Percentiles rank a stretch among this genome's conserved stretches.
Evolutionary conservation across 2,888 invertebrate genomes (phyloP).

Genomic region (Ashinkailepas kermadecensis): DNA sequence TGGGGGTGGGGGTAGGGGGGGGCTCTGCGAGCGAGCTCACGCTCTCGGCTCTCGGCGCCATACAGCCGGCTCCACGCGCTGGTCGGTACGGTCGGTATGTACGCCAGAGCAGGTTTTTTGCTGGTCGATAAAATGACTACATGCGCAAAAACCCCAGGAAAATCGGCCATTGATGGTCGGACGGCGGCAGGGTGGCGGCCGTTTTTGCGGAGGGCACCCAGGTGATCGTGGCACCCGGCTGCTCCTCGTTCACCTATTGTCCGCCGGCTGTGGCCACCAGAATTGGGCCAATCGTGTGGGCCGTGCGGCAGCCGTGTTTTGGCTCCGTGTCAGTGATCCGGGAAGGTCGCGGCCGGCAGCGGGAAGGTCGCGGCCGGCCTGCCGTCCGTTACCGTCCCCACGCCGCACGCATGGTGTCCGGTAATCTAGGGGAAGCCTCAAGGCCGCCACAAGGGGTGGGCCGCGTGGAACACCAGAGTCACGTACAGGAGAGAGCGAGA

Average conservation of each 20-base stretch:
- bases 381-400: background rate
- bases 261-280: no score
- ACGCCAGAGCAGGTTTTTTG: background rate
- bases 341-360: background rate
- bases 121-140: background rate
- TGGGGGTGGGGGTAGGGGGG: no score
- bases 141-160: background rate
- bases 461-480: no score
- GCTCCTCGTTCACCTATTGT: no score
- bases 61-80: no score
- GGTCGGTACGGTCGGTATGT: background rate
- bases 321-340: background rate
- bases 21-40: background rate
- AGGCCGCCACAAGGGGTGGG: no score
- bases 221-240: no score
- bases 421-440: background rate
- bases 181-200: background rate
- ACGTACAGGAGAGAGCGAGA: no score
- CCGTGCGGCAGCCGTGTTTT: background rate
- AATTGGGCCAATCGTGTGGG: background rate
- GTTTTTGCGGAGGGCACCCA: background rate
- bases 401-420: background rate
- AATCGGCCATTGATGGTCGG: background rate
- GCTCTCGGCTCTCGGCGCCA: no score
- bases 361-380: background rate